Evolutionary conservation across 2,113 vertebrate genomes (phyloP).

Genomic region (Symphodus melops): DNA sequence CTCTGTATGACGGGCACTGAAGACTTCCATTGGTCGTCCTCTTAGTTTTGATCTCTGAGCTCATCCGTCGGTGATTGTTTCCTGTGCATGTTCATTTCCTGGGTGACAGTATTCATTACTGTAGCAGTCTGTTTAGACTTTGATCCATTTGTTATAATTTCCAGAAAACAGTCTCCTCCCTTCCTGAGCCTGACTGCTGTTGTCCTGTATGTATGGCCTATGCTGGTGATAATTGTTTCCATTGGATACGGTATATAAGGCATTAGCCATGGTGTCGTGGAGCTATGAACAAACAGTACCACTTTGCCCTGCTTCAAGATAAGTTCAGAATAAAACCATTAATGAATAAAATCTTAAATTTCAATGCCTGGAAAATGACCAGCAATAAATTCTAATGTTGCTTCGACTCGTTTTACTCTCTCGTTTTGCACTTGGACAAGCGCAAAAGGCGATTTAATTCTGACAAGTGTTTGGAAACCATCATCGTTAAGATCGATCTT

Average conservation of each 20-base stretch:
- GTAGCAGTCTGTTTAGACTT: slow-evolving; percentile 65
- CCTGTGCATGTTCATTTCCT: slow-evolving; percentile 42
- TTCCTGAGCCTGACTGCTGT: slow-evolving; percentile 50
- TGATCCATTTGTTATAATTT: slow-evolving; percentile 52
- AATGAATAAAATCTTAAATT: slow-evolving; percentile 2
- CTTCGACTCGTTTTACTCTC: slow-evolving; percentile 8
- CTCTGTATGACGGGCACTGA: slow-evolving; percentile 23
- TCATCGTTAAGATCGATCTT: slow-evolving; percentile 32
- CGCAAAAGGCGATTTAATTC: slow-evolving; percentile 7
- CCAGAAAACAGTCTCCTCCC: slow-evolving; percentile 23
- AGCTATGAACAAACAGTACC: slow-evolving; percentile 26
- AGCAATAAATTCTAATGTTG: slow-evolving; percentile 6
- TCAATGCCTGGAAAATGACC: slow-evolving; percentile 20
- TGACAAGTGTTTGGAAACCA: slow-evolving; percentile 41
- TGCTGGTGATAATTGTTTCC: slow-evolving; percentile 47
- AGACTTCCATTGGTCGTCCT: slow-evolving; percentile 25
- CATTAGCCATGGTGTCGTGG: slow-evolving; percentile 31
- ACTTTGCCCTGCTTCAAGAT: slow-evolving; percentile 24
- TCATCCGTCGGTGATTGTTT: slow-evolving; percentile 48
- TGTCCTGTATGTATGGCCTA: slow-evolving; percentile 28
- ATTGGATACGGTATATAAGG: slow-evolving; percentile 34
- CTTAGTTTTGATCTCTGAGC: slow-evolving; percentile 41
- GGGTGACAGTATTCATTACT: slow-evolving; percentile 54
- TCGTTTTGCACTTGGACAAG: slow-evolving; percentile 15
- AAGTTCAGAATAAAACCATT: slow-evolving; percentile 10